phyloP scores from a whole-genome alignment of 2,888 invertebrate genomes.

The Trichopoda pennipes region DNA sequence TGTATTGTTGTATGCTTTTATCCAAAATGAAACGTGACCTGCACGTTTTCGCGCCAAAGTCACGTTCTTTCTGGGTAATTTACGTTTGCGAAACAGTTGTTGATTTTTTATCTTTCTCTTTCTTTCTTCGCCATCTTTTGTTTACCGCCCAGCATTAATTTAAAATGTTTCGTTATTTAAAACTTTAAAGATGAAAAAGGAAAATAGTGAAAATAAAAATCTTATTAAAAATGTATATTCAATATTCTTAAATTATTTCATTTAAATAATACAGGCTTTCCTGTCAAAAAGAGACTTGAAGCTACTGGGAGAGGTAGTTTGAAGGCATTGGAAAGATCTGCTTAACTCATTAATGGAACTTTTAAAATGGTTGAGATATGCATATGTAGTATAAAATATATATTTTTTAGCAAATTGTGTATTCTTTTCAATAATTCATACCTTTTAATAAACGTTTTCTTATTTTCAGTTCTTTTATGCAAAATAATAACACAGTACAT shows the following conservation, averaged over 20 bases:
- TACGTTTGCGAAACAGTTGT: slow-evolving; percentile 73
- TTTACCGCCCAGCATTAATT: slow-evolving; percentile 33
- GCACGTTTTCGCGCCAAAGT: slow-evolving; percentile 72
- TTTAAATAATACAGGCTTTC: too few relatives aligned
- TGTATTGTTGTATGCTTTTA: slow-evolving; percentile 30
- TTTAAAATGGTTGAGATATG: too few relatives aligned
- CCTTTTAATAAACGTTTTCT: too few relatives aligned
- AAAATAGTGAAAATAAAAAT: not conserved
- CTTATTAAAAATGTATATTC: not conserved
- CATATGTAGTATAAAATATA: too few relatives aligned
- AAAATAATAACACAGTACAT: too few relatives aligned
- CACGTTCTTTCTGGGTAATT: slow-evolving; percentile 81
- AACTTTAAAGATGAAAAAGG: slow-evolving; percentile 6
- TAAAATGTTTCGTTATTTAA: slow-evolving; percentile 16
- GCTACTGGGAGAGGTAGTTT: too few relatives aligned
- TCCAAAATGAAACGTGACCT: slow-evolving; percentile 61
- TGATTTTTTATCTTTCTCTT: slow-evolving; percentile 46
- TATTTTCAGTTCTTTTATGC: too few relatives aligned
- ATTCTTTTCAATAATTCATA: too few relatives aligned
- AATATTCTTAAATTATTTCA: not conserved
- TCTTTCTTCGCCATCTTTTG: not conserved
- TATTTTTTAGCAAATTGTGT: too few relatives aligned
- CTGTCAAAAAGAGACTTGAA: too few relatives aligned
- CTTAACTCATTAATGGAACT: too few relatives aligned
- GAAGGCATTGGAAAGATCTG: too few relatives aligned